Base-by-base conservation (phyloP, 2,888 invertebrate genomes). In the Dolomedes plantarius region DNA sequence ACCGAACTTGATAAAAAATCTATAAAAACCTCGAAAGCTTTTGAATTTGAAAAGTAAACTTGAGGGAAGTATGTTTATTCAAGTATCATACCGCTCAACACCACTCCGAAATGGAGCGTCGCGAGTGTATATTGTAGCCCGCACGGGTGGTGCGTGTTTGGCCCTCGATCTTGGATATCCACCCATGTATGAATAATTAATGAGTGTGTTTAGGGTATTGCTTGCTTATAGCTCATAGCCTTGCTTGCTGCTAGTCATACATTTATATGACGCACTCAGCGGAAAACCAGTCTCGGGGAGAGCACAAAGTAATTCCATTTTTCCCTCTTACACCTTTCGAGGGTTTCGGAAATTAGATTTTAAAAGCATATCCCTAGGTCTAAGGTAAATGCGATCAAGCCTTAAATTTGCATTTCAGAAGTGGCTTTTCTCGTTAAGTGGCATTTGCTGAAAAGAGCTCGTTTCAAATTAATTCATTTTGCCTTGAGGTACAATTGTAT, bases 131-230 rank as follows among this genome's bases (percentile, higher is more conserved):
- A 36, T 36, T 36, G 6, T 36, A 36, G 11, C 7, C 11, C 36
- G 36, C 36, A 36, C n/a, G n/a, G n/a, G n/a, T n/a, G n/a, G n/a
- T n/a, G n/a, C n/a, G n/a, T 36, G 5, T 36, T 36, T 36, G 5
- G 36, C 36, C 11, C 36, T 36, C 2, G 46, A 16, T 46, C 16
- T 46, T 5, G 46, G 9, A 46, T 9, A 46, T 16, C 74, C 28
- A 31, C 56, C 39, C 39, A 19, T 31, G 56, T 9, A 83, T 76
- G 82, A 83, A 83, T 83, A 76, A 83, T 83, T 76, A 83, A 83
- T 83, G 76, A 83, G 76, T 72, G 71, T 67, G 46, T 72, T 76
- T 76, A 50, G 72, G 71, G 50, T 6, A 2, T 46, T 75, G 74
- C 74, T 82, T 82, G 75, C 74, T 71, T 71, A n/a, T 23, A 64